These are phyloP conservation scores for Coleophora deauratella DNA, from an alignment of 2,888 invertebrate genomes.

Conservation along the genomic window DNA sequence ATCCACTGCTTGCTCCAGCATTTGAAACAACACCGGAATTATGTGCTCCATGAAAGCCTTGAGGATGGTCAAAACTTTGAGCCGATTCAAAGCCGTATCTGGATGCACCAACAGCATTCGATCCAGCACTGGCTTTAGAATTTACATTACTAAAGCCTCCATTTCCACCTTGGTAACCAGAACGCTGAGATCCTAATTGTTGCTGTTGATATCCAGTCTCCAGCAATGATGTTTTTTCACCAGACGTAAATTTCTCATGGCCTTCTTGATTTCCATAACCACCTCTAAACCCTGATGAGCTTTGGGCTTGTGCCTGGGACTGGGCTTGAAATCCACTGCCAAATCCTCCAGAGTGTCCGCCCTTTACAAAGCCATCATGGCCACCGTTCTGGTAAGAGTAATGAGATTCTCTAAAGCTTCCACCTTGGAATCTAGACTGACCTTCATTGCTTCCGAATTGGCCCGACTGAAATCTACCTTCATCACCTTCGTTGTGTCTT, in stretches of 20 bases:
- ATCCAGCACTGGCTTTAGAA: background rate
- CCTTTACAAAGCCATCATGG: conserved; percentile 6
- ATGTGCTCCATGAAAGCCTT: too few relatives aligned
- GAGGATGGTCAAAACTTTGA: too few relatives aligned
- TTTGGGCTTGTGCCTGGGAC: background rate
- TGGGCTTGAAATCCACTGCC: conserved; percentile 2
- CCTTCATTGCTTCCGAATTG: too few relatives aligned
- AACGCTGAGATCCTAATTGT: background rate
- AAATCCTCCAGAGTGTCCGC: background rate
- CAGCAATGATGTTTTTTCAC: too few relatives aligned
- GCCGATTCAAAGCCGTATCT: too few relatives aligned
- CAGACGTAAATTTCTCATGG: conserved; percentile 3
- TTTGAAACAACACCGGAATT: background rate
- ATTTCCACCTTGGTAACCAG: background rate
- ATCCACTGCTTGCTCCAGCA: background rate
- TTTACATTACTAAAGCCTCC: background rate
- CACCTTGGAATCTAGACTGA: conserved; percentile 7
- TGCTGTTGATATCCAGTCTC: background rate
- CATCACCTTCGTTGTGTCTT: too few relatives aligned
- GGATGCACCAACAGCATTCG: background rate
- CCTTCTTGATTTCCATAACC: conserved; percentile 2
- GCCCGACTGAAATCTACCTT: too few relatives aligned
- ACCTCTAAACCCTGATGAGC: background rate
- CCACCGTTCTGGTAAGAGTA: conserved; percentile 22
- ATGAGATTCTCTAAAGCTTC: conserved; percentile 27